Evolutionary conservation across 2,888 invertebrate species (phyloP), one percentile per base, ranked within the genome.

Genomic region (Allygus modestus): DNA sequence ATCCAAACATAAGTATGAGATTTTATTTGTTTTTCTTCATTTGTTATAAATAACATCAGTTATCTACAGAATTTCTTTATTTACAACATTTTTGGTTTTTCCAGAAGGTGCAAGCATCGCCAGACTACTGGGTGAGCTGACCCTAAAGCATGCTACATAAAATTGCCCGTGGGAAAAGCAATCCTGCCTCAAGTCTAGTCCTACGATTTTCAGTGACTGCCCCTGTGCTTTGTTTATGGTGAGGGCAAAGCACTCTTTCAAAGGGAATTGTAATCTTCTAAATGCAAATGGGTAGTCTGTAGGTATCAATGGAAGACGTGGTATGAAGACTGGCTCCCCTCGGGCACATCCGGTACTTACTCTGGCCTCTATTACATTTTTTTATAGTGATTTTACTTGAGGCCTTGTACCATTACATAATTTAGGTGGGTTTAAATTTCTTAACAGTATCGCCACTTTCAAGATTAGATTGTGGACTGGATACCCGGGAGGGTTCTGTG

Each of bases 101-200:
- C 37, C 37, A 37, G 37, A 37, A 37, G 37, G 37, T 37, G 37
- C 37, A 7, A 37, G 37, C 37, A 7, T 37, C 37, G 11, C 37
- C 37, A 37, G 37, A 37, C 37, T 37, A 4, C 7, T 1, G 82
- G 79, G 33, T 85, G 79, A n/a, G 71, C 75, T 28, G 84, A 86
- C 31, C 65, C 69, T 0, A 11, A 75, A 54, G 11, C 37, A 37
- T 37, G 65, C 41, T 51, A 73, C 43, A 46, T 15, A 82, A 20
- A 17, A 51, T 28, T 83, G 83, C 31, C 82, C 82, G 20, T 82
- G 82, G 9, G 69, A 9, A 20, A 82, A 69, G 17, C 82, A 69
- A 54, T 65, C 43, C n/a, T 28, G 51, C 73, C 26, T 41, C 5
- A 83, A 46, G 37, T 83, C 23, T 15, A 83, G 46, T 43, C 71